phyloP scores from a whole-genome alignment of 2,113 vertebrate species.

The Lates calcarifer region DNA sequence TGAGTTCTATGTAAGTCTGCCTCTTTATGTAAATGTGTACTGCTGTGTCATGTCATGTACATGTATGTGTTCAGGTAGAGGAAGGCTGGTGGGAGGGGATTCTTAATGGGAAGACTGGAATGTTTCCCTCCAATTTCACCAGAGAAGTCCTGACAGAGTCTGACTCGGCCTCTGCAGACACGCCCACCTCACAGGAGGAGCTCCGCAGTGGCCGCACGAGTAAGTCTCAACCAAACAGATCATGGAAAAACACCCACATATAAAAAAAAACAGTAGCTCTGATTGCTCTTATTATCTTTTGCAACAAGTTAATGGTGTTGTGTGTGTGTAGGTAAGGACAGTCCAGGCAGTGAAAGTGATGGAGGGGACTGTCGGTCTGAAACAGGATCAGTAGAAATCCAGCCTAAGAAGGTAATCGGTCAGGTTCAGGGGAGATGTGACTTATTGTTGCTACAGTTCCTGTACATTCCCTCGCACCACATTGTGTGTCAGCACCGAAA shows the following conservation, averaged over 20 bases:
- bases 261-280: not conserved
- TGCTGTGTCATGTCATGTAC: too few relatives aligned
- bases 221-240: constrained; percentile 79
- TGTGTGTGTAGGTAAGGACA: constrained; percentile 90
- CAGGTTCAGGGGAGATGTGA: not conserved
- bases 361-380: constrained; percentile 93
- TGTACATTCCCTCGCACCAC: not conserved
- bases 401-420: constrained; percentile 90
- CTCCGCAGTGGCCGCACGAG: constrained; percentile 87
- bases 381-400: constrained; percentile 91
- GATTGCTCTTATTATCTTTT: not conserved
- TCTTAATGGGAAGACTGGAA: constrained; percentile 94
- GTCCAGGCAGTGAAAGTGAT: constrained; percentile 95
- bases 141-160: constrained; percentile 86
- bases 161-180: constrained; percentile 84
- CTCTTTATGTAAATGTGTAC: constrained; percentile 15
- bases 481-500: not conserved
- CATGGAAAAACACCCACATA: not conserved
- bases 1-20: not conserved
- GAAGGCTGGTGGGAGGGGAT: constrained; percentile 99
- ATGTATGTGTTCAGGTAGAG: constrained; percentile 89
- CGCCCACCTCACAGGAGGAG: constrained; percentile 90
- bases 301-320: constrained; percentile 9
- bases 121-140: constrained; percentile 99
- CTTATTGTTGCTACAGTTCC: not conserved